phyloP scores from a whole-genome alignment of 1,140 invertebrate genomes.

The Drosophila pachea region DNA sequence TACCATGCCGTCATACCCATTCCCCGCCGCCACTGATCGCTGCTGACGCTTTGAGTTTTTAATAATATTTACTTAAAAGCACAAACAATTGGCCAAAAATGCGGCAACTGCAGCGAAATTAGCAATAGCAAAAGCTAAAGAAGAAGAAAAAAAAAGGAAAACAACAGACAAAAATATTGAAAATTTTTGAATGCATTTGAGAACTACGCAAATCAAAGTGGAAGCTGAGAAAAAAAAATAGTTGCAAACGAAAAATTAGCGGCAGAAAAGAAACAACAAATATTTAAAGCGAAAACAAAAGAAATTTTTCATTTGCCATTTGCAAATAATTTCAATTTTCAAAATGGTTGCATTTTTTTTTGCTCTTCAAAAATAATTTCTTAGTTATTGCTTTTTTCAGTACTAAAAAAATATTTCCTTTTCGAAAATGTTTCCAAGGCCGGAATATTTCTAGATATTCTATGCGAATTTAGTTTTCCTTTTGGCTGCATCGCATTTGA shows the following conservation, averaged over 20 bases:
- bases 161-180: conserved; percentile 33
- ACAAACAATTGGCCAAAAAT: conserved; percentile 74
- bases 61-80: conserved; percentile 74
- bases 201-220: conserved; percentile 63
- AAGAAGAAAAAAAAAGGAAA: conserved; percentile 20
- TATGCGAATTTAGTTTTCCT: neutral
- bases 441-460: neutral
- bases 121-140: conserved; percentile 26
- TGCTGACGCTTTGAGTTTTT: conserved; percentile 65
- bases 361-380: no score
- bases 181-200: conserved; percentile 46
- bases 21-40: neutral
- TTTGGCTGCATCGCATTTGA: neutral
- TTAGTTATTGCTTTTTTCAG: no score
- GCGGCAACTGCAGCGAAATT: conserved; percentile 46
- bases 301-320: no score
- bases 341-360: no score
- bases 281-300: no score
- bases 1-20: conserved; percentile 1
- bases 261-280: conserved; percentile 10
- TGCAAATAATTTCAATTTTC: no score
- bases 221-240: neutral
- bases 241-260: no score
- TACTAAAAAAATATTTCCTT: no score
- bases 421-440: no score